Conservation (phyloP, 2,797 vertebrate species). For the Syngnathus acus region DNA sequence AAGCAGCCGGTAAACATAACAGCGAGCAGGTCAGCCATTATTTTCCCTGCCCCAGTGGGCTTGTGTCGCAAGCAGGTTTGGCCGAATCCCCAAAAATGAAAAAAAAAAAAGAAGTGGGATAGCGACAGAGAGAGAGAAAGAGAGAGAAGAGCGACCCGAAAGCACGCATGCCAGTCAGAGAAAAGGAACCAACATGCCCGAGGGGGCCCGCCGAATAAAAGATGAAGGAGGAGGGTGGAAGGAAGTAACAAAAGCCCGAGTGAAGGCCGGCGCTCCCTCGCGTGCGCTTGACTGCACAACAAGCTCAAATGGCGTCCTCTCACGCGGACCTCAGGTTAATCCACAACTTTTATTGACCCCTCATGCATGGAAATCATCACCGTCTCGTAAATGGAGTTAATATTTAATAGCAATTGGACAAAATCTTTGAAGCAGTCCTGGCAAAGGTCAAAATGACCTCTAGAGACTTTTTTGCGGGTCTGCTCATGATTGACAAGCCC, state of each 20-base stretch:
- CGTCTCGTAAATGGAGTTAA: not conserved
- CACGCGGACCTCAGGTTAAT: slow-evolving; percentile 22
- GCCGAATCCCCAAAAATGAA: slow-evolving; percentile 49
- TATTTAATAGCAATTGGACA: not conserved
- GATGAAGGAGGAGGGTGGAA: slow-evolving; percentile 43
- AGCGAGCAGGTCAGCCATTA: slow-evolving; percentile 43
- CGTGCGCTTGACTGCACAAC: slow-evolving; percentile 27
- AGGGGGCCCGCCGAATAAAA: slow-evolving; percentile 53
- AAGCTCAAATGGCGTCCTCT: slow-evolving; percentile 16
- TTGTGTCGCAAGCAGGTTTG: slow-evolving; percentile 48
- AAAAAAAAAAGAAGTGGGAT: slow-evolving; percentile 33
- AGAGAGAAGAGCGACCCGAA: slow-evolving; percentile 24
- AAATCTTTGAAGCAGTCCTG: not conserved
- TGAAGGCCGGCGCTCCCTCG: slow-evolving; percentile 21
- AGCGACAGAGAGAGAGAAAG: slow-evolving; percentile 25
- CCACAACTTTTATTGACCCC: not conserved
- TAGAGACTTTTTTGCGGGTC: not conserved
- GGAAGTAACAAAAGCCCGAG: slow-evolving; percentile 35
- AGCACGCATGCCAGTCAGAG: slow-evolving; percentile 30
- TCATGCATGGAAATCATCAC: not conserved
- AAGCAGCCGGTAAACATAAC: slow-evolving; percentile 23
- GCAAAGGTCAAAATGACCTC: not conserved
- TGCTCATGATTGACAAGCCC: not conserved
- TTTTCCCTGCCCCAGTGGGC: slow-evolving; percentile 37
- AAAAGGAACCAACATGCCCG: slow-evolving; percentile 46